Evolutionary conservation across 2,888 invertebrate species (phyloP).

Genomic region (Rhagonycha lutea): DNA sequence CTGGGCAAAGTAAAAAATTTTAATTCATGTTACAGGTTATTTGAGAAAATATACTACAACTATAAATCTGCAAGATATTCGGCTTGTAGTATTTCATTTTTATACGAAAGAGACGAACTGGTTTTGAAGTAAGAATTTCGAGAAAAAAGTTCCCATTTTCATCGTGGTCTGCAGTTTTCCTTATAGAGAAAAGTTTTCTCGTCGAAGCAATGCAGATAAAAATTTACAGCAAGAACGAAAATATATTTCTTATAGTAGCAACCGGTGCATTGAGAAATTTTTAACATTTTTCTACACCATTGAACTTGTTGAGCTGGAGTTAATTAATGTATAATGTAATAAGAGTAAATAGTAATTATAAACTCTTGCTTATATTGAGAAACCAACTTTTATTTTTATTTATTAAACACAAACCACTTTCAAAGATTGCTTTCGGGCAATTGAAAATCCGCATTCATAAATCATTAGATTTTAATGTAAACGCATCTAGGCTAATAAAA

Average conservation of each 20-base stretch:
- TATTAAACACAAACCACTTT: background rate
- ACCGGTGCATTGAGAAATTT: background rate
- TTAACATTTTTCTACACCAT: background rate
- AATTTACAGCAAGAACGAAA: background rate
- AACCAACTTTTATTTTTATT: background rate
- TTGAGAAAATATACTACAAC: slow-evolving; percentile 5
- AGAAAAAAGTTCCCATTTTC: background rate
- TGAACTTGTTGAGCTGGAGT: background rate
- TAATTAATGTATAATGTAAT: background rate
- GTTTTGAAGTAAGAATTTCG: background rate
- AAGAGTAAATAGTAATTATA: background rate
- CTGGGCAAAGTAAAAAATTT: slow-evolving; percentile 1
- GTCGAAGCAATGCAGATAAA: background rate
- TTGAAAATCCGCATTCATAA: slow-evolving; percentile 25
- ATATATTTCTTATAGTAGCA: background rate
- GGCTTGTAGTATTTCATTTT: slow-evolving; percentile 5
- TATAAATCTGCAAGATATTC: slow-evolving; percentile 5
- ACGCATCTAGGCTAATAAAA: background rate
- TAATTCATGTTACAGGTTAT: slow-evolving; percentile 3
- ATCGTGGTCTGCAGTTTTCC: background rate
- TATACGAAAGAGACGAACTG: background rate
- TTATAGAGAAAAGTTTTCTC: background rate
- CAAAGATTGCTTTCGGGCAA: slow-evolving; percentile 15
- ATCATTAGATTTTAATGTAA: slow-evolving; percentile 3
- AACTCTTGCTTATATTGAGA: background rate